phyloP scores from a whole-genome alignment of 2,888 invertebrate genomes.

The Drosophila tripunctata region DNA sequence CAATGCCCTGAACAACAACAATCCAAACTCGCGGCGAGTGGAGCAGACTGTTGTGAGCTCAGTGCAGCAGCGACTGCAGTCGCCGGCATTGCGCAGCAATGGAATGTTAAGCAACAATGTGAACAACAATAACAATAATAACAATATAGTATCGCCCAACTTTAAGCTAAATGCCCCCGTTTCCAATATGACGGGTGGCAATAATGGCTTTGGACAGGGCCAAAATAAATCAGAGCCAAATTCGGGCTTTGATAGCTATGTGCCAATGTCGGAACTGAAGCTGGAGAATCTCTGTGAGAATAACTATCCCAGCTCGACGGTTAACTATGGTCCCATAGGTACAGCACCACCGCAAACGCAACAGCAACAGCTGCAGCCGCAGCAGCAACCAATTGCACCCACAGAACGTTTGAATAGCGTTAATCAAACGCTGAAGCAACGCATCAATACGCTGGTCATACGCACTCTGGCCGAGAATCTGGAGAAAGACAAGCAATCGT shows the following conservation, averaged over 20 bases:
- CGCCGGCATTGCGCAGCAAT: slow-evolving; percentile 77
- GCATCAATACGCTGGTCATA: slow-evolving; percentile 94
- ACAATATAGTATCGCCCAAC: slow-evolving; percentile 78
- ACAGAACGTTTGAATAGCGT: slow-evolving; percentile 82
- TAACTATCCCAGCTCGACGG: slow-evolving; percentile 86
- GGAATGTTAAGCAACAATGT: slow-evolving; percentile 47
- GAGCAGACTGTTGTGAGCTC: slow-evolving; percentile 48
- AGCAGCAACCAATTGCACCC: slow-evolving; percentile 35
- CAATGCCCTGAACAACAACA: slow-evolving; percentile 82
- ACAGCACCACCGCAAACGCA: slow-evolving; percentile 29
- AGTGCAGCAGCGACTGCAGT: slow-evolving; percentile 81
- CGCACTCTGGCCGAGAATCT: slow-evolving; percentile 95
- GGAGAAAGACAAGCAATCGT: slow-evolving; percentile 84
- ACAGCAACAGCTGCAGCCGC: slow-evolving; percentile 31
- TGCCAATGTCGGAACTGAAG: slow-evolving; percentile 82
- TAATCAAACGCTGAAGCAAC: slow-evolving; percentile 93
- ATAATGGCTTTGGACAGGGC: slow-evolving; percentile 52
- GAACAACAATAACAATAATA: slow-evolving; percentile 59
- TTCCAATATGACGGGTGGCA: slow-evolving; percentile 73
- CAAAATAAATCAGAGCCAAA: slow-evolving; percentile 82
- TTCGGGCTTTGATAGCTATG: slow-evolving; percentile 84
- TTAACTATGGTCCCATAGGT: slow-evolving; percentile 84
- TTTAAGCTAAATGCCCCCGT: slow-evolving; percentile 84
- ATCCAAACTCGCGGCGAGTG: slow-evolving; percentile 31
- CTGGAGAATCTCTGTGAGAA: slow-evolving; percentile 84